These are phyloP conservation scores for Calephelis virginiensis DNA, from an alignment of 1,140 invertebrate genomes.

Conservation along the genomic window DNA sequence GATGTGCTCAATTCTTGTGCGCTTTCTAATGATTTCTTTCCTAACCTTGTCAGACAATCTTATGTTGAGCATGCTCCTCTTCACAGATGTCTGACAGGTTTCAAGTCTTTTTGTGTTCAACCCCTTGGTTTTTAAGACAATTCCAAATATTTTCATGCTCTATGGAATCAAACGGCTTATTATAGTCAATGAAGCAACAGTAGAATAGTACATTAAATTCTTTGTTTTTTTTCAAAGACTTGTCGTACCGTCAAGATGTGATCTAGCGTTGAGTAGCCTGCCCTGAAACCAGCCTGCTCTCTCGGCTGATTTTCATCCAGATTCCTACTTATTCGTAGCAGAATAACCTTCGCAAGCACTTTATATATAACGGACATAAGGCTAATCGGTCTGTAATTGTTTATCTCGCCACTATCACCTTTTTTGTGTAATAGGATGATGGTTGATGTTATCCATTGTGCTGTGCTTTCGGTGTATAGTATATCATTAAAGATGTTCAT, in stretches of 20 bases:
- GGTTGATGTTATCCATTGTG: conserved; percentile 10
- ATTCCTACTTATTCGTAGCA: conserved; percentile 17
- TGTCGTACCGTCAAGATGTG: conserved; percentile 18
- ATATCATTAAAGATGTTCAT: conserved; percentile 17
- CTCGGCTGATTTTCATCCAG: conserved; percentile 21
- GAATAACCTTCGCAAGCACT: conserved; percentile 15
- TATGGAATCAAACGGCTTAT: conserved; percentile 6
- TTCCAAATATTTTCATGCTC: conserved; percentile 8
- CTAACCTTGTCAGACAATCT: no score
- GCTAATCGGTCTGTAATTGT: conserved; percentile 14
- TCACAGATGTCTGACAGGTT: conserved; percentile 12
- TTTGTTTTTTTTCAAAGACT: conserved; percentile 24
- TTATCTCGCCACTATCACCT: conserved; percentile 8
- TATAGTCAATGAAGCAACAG: conserved; percentile 24
- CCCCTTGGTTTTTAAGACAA: conserved; percentile 9
- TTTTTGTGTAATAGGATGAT: conserved; percentile 18
- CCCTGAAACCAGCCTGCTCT: conserved; percentile 2
- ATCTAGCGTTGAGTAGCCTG: conserved; percentile 19
- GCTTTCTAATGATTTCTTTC: no score
- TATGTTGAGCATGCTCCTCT: no score
- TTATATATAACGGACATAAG: no score
- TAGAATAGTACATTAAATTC: conserved; percentile 23
- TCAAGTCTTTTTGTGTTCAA: conserved; percentile 17
- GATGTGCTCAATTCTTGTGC: no score
- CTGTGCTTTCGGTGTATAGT: conserved; percentile 7